Percentiles rank a stretch among this genome's conserved stretches.
Conservation (phyloP, 2,113 vertebrate species). For the Engystomops pustulosus region DNA sequence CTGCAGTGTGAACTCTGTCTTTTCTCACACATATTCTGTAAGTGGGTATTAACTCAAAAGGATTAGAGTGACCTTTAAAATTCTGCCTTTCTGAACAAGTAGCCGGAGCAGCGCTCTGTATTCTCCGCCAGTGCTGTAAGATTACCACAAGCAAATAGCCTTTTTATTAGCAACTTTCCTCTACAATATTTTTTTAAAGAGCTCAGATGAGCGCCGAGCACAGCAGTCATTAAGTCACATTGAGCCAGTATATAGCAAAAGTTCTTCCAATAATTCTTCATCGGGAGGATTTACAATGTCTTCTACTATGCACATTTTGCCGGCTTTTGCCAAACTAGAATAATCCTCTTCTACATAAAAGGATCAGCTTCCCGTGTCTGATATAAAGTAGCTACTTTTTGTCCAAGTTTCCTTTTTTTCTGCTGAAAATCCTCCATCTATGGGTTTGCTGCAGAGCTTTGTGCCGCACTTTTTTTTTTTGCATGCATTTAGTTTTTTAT, state of each 20-base stretch:
- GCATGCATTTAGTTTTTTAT: neutral
- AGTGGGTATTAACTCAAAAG: conserved; percentile 53
- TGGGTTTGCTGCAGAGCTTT: neutral
- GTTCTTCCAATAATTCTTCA: conserved; percentile 20
- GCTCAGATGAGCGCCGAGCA: neutral
- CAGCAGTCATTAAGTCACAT: conserved; percentile 32
- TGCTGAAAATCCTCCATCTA: conserved; percentile 8
- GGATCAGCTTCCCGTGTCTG: conserved; percentile 7
- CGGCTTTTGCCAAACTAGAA: conserved; percentile 10
- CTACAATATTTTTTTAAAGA: conserved; percentile 40
- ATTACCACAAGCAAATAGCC: conserved; percentile 30
- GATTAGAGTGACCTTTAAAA: conserved; percentile 55
- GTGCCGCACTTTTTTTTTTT: too few relatives aligned
- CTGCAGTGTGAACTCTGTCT: conserved; percentile 52
- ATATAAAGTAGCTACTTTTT: conserved; percentile 34
- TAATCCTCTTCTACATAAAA: conserved; percentile 30
- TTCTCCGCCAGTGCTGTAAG: neutral
- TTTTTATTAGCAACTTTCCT: conserved; percentile 25
- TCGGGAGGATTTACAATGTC: conserved; percentile 28
- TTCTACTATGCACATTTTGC: conserved; percentile 38
- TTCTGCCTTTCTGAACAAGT: conserved; percentile 9
- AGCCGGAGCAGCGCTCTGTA: conserved; percentile 4
- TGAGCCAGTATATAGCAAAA: conserved; percentile 1
- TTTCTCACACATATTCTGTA: conserved; percentile 47
- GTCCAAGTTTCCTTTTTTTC: conserved; percentile 35